Conservation (phyloP, 1,140 invertebrate species). For the Trypoxylus dichotomus region DNA sequence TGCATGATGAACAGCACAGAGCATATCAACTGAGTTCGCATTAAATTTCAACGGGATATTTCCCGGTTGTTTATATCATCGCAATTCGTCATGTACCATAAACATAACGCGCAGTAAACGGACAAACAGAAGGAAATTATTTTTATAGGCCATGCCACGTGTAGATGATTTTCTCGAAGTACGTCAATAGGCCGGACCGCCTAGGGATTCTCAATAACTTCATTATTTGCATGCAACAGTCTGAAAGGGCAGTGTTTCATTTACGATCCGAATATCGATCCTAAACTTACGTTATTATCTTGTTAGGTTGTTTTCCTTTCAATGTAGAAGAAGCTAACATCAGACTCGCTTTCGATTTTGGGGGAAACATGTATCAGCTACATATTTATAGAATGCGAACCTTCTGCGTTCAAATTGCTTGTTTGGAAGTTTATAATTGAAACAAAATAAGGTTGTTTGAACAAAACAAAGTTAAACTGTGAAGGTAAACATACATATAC, state of each 20-base stretch:
- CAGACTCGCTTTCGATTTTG: no score
- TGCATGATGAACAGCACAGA: neutral
- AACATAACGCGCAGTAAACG: neutral
- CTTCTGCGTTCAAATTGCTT: no score
- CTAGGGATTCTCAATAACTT: neutral
- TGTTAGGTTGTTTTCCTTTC: no score
- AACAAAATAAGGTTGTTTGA: no score
- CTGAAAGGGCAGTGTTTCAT: neutral
- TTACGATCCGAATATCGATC: neutral
- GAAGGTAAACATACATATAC: no score
- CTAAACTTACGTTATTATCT: neutral
- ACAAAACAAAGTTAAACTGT: no score
- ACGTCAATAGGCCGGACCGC: neutral
- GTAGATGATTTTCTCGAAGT: neutral
- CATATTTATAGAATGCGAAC: no score
- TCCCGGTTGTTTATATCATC: neutral
- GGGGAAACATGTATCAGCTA: no score
- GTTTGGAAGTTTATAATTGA: no score
- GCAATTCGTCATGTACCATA: neutral
- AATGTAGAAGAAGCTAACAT: no score
- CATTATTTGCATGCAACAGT: neutral
- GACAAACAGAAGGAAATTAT: conserved; percentile 1
- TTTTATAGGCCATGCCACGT: conserved; percentile 20
- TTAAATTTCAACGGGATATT: neutral
- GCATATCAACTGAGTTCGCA: neutral